Base-by-base conservation (phyloP, 2,113 vertebrate genomes). In the Crotalus horridus region DNA sequence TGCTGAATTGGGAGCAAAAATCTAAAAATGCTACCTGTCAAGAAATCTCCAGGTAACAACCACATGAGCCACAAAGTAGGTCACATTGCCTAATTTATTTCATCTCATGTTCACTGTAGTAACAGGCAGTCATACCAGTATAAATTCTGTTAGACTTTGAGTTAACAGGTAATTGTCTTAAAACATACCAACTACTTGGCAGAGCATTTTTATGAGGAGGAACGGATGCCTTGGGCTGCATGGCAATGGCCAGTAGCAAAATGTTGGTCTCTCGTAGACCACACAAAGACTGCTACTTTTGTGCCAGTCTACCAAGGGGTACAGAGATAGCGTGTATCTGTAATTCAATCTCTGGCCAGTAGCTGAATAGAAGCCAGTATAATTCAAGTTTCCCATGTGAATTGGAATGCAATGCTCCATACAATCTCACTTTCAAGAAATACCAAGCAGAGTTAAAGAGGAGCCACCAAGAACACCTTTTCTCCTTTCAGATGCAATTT, bases 161-260 rank as follows among this genome's bases (percentile, higher is more conserved):
- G 89, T 93, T 94, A 91, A 92, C 33, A 90, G n/a, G 56, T 93
- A 59, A 87, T 51, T 85, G 95, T 95, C 95, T 94, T 94, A 93
- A 95, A 88, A 85, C 92, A 90, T 81, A 93, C 91, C 94, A 87
- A 23, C 26, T 9, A 93, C 85, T 43, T 69, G 91, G 93, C 48
- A 55, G 26, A 5, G 21, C 2, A 69, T 94, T 93, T 91, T 15
- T 90, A 89, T 81, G 85, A 53, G 90, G 29, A 90, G 92, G 85
- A 21, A 4, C 91, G 87, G 89, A 90, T 88, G 94, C 33, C 1
- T 0, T 39, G 1, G 85, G 21, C 33, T 61, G 13, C 51, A 92
- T 93, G 90, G 15, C 1, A 54, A 85, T 48, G 24, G 11, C 29
- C 91, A 54, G 56, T 33, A 91, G 24, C 29, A 93, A 74, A 1